Evolutionary conservation across 2,888 invertebrate species (phyloP), one percentile per base, ranked within the genome.

Genomic region (Ferrisia virgata): DNA sequence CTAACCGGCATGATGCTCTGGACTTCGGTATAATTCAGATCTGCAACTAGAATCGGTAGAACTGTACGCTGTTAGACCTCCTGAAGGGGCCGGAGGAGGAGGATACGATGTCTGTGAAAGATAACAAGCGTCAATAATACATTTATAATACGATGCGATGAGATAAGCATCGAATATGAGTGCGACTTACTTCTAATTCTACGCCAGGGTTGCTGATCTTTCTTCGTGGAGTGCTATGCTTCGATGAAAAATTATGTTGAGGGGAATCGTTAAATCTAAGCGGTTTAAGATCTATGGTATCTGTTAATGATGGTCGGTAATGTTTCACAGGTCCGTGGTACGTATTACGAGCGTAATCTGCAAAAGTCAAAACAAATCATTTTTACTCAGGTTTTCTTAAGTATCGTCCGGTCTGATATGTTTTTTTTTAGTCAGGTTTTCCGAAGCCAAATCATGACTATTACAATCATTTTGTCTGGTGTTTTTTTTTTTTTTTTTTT

Each of bases 251-350:
- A 84, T 89, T 90, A 87, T 93, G 93, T 85, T 92, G 93, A 15
- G 93, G 94, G 1, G 93, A 93, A 88, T 95, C 94, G 0, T 94
- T 93, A 89, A 94, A 94, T 84, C 94, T 90, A 79, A 94, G 89
- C 0, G 94, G 93, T 87, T 93, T 92, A 11, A 84, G 80, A 18
- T 86, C 85, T 9, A 43, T 64, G 28, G 79, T 58, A 22, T 84
- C 86, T 90, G 87, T 89, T 85, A 92, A 90, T 4, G 93, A 92
- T 5, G 93, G 92, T 8, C 95, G 91, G 87, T 92, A 91, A 87
- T 95, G 95, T 85, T 93, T 90, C 6, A 94, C 92, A 72, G 95
- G 95, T 0, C 96, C 97, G 89, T 96, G 97, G 90, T 96, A 97
- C 1, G 96, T 96, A 89, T 96, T 95, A 88, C 96, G 95, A 58